phyloP scores from a whole-genome alignment of 30 jellyfish, hydroid and myxozoan genomes.

The Aurelia aurita complex sp. Pacific region DNA sequence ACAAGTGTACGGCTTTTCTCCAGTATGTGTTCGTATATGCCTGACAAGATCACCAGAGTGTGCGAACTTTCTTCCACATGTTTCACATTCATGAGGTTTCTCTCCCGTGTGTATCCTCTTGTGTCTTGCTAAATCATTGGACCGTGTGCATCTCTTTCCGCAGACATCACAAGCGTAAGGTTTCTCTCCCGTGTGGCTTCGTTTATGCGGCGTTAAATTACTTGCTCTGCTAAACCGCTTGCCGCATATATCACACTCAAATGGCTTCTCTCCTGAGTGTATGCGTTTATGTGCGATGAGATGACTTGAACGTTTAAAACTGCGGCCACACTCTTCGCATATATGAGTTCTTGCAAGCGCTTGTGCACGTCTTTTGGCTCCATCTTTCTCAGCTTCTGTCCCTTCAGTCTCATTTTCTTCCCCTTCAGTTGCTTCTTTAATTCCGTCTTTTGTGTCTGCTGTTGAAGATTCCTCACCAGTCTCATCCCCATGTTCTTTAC shows the following conservation, averaged over 20 bases:
- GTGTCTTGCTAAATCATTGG: conserved; percentile 91
- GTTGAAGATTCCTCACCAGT: conserved; percentile 8
- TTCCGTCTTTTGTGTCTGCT: background rate
- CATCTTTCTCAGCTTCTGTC: background rate
- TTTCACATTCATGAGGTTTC: conserved; percentile 90
- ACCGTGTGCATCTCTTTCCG: conserved; percentile 87
- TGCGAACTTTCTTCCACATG: conserved; percentile 90
- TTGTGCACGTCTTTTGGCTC: conserved; percentile 18
- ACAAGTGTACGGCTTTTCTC: conserved; percentile 94
- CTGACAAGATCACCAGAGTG: conserved; percentile 88
- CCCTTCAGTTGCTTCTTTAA: conserved; percentile 2
- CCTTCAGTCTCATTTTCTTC: background rate
- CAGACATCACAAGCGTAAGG: conserved; percentile 91
- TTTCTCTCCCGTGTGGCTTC: conserved; percentile 95
- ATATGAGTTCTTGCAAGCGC: conserved; percentile 32
- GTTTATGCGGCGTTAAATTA: conserved; percentile 85
- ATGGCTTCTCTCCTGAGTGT: conserved; percentile 92
- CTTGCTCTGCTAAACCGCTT: conserved; percentile 92
- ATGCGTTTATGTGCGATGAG: conserved; percentile 60
- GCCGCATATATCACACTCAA: conserved; percentile 87
- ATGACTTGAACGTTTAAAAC: conserved; percentile 69
- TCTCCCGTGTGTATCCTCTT: conserved; percentile 96
- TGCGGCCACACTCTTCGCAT: conserved; percentile 70
- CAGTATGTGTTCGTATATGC: conserved; percentile 94
- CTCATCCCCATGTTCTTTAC: conserved; percentile 51